Percentiles rank a stretch among this genome's conserved stretches.
Conservation (phyloP, 2,888 invertebrate genomes). For the Amphipoea lucens region DNA sequence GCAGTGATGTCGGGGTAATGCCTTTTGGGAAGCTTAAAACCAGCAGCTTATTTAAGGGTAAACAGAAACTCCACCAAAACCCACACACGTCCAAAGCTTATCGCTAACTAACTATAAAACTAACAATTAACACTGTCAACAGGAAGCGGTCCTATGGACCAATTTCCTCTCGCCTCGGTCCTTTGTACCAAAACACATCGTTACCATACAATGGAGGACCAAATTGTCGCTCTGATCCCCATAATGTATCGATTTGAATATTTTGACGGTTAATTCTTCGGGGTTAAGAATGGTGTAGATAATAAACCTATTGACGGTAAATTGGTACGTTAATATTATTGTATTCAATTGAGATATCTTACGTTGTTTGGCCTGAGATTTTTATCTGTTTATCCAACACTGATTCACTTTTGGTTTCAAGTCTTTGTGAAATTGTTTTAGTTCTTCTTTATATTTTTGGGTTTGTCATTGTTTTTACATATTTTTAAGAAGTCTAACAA, state of each 20-base stretch:
- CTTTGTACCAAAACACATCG: conserved; percentile 74
- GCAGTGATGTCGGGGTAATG: neutral
- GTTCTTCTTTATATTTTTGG: neutral
- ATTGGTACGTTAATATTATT: conserved; percentile 49
- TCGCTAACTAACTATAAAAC: conserved; percentile 57
- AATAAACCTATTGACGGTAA: conserved; percentile 53
- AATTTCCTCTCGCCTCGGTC: conserved; percentile 74
- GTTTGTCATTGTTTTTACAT: neutral
- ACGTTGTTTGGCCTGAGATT: conserved; percentile 2
- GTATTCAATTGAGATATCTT: conserved; percentile 42
- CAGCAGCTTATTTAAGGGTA: neutral
- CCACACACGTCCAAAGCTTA: conserved; percentile 31
- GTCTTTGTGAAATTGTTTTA: neutral
- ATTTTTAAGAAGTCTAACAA: neutral
- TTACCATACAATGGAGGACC: conserved; percentile 78
- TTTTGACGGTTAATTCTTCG: conserved; percentile 66
- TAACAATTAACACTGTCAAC: conserved; percentile 67
- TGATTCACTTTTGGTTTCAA: neutral
- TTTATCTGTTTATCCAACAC: neutral
- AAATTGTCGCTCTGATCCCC: conserved; percentile 72
- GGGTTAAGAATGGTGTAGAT: conserved; percentile 46
- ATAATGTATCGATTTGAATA: conserved; percentile 73
- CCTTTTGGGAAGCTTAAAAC: neutral
- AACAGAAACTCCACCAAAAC: conserved; percentile 10
- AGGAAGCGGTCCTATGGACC: conserved; percentile 69